Conservation (phyloP, 2,113 vertebrate species). For the Mesembrinibis cayennensis region DNA sequence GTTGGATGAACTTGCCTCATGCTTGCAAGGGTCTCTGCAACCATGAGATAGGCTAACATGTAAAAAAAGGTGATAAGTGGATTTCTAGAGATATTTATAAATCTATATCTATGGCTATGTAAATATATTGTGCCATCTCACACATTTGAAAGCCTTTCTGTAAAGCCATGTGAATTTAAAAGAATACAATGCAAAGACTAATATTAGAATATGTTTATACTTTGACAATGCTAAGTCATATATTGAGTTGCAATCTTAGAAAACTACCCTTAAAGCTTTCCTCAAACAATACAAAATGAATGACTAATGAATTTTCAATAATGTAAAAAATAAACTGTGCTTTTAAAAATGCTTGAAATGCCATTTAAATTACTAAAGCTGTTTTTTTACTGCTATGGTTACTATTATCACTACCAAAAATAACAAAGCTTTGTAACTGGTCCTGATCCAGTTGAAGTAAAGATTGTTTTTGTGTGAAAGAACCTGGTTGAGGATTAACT, state of each 20-base stretch:
- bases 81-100: background rate
- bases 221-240: background rate
- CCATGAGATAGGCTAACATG: background rate
- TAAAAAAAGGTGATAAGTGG: background rate
- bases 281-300: background rate
- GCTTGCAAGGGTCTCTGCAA: background rate
- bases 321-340: background rate
- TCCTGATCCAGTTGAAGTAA: background rate
- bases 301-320: slow-evolving; percentile 1
- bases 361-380: background rate
- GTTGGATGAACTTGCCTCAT: background rate
- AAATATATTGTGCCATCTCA: background rate
- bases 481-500: background rate
- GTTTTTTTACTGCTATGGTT: background rate
- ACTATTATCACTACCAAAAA: slow-evolving; percentile 3
- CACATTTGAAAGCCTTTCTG: background rate
- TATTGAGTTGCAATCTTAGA: background rate
- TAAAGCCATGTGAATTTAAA: background rate
- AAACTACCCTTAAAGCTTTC: background rate
- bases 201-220: background rate
- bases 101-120: background rate
- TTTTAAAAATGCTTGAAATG: slow-evolving; percentile 16
- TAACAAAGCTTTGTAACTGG: background rate
- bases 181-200: background rate
- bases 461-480: background rate